Base-by-base conservation (phyloP, 2,888 invertebrate genomes). In the Brenthis ino region DNA sequence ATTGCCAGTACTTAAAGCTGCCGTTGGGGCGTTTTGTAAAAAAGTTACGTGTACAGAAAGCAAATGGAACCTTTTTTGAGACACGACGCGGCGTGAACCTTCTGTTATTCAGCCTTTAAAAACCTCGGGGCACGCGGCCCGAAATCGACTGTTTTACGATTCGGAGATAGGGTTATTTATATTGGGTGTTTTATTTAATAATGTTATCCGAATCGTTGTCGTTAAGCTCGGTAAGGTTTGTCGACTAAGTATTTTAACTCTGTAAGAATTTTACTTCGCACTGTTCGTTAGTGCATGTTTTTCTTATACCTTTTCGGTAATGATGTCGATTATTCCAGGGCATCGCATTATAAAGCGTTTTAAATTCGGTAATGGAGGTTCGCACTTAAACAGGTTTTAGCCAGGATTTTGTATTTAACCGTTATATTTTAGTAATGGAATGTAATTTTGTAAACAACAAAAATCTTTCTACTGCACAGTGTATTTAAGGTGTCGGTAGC, bases 131-230 rank as follows among this genome's bases (percentile, higher is more conserved):
- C 69, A 66, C 64, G 68, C 67, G 68, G 68, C 12, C 48, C 67
- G 61, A 84, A 85, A 85, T 84, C 85, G 80, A 82, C 78, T 83
- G 83, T 85, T 87, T 88, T 87, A 89, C 82, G 85, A 82, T 76
- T 79, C 74, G 76, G 79, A 82, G 82, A 85, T 86, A 82, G 77
- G 75, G 82, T 86, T 88, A 85, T 88, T 88, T 88, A 88, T 86
- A 82, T 77, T 75, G 78, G 76, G 76, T 71, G 80, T 82, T 83
- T 88, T 85, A 86, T 86, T 88, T 85, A 86, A 89, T 88, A 87
- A 87, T 82, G 82, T 86, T 86, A 88, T 87, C 85, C 78, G 80
- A 84, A 83, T 82, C 81, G 77, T 74, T 79, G 80, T 85, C 82
- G 81, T 85, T 82, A 82, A 83, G 82, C 83, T 82, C 86, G 82